phyloP scores from a whole-genome alignment of 2,113 vertebrate species.

The Anguilla japonica region DNA sequence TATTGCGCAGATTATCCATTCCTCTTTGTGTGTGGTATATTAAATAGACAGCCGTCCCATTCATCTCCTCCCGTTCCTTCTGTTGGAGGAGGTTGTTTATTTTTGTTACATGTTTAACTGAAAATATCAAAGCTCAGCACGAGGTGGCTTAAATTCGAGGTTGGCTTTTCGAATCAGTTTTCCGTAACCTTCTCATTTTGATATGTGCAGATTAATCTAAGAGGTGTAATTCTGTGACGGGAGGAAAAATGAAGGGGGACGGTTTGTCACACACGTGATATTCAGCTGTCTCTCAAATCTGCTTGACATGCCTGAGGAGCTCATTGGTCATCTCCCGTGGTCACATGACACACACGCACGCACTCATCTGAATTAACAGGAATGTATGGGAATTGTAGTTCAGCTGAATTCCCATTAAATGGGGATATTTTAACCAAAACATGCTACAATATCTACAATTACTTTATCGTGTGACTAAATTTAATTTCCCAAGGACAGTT shows the following conservation, averaged over 20 bases:
- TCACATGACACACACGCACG: neutral
- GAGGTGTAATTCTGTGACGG: neutral
- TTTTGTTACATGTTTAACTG: conserved; percentile 30
- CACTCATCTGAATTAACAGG: too few relatives aligned
- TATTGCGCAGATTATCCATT: conserved; percentile 22
- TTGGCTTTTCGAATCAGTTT: conserved; percentile 30
- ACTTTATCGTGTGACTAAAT: too few relatives aligned
- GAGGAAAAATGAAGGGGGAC: neutral
- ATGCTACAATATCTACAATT: too few relatives aligned
- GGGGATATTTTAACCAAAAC: too few relatives aligned
- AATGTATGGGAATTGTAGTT: too few relatives aligned
- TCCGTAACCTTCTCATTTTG: conserved; percentile 29
- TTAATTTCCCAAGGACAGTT: too few relatives aligned
- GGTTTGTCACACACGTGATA: neutral
- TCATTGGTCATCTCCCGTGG: neutral
- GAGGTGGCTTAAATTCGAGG: conserved; percentile 37
- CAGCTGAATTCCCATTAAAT: too few relatives aligned
- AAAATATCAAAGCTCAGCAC: conserved; percentile 41
- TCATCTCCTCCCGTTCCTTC: conserved; percentile 1
- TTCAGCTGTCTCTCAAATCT: neutral
- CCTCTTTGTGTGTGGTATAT: conserved; percentile 27
- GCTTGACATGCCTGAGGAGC: neutral
- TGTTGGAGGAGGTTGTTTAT: neutral
- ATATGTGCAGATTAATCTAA: conserved; percentile 32
- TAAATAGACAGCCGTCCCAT: conserved; percentile 12